Percentiles rank a stretch among this genome's conserved stretches.
Conservation (phyloP, 2,113 vertebrate genomes). For the Microcebus murinus region DNA sequence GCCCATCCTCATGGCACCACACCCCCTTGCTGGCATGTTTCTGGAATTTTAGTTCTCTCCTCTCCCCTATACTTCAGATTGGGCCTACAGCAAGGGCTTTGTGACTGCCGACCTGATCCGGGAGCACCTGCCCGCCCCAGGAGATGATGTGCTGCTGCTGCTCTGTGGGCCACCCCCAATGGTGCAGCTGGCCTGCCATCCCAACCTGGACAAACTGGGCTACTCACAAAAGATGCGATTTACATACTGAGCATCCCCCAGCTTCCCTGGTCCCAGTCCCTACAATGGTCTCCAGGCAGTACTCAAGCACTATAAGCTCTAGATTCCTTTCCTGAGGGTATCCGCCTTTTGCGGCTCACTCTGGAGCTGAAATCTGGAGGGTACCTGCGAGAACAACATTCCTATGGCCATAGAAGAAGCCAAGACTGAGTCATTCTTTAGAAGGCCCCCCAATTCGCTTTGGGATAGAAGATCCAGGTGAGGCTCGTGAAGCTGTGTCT, state of each 20-base stretch:
- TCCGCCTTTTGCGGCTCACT: neutral
- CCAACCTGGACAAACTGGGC: conserved; percentile 86
- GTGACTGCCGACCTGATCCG: conserved; percentile 86
- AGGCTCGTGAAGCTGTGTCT: neutral
- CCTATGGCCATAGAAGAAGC: neutral
- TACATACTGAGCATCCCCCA: conserved; percentile 77
- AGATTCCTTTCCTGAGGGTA: neutral
- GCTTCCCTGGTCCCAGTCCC: neutral
- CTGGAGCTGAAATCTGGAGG: neutral
- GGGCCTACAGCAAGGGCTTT: conserved; percentile 86
- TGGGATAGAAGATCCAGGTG: neutral
- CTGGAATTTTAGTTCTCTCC: neutral
- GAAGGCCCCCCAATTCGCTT: neutral
- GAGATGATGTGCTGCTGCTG: conserved; percentile 84
- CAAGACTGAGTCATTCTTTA: neutral
- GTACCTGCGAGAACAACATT: neutral
- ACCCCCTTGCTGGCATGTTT: neutral
- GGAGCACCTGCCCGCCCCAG: conserved; percentile 84
- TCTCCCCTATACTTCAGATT: conserved; percentile 74
- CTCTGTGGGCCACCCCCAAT: conserved; percentile 88
- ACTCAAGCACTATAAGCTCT: neutral
- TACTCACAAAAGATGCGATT: conserved; percentile 85
- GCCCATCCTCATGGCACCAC: neutral
- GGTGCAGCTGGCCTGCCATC: conserved; percentile 87
- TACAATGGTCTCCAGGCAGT: neutral